Conservation (phyloP, 1,140 invertebrate species). For the Aphis craccivora region DNA sequence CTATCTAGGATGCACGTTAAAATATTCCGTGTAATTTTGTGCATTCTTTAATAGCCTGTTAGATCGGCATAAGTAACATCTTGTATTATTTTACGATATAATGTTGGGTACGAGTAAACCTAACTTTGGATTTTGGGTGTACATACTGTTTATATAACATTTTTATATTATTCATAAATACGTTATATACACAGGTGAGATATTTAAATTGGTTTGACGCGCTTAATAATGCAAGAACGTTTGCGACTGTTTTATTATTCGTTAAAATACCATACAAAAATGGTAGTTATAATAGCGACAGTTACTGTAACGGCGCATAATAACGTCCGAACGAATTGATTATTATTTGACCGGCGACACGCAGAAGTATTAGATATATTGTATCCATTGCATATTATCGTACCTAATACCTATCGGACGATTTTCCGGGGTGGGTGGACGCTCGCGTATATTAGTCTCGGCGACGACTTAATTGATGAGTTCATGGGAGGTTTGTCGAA, state of each 20-base stretch:
- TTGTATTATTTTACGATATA: no score
- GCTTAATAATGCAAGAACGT: neutral
- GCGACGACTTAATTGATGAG: slow-evolving; percentile 35
- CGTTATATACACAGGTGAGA: neutral
- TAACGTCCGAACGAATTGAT: neutral
- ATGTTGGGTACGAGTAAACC: no score
- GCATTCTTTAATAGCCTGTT: no score
- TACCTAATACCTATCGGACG: neutral
- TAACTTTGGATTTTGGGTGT: no score
- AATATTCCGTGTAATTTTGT: no score
- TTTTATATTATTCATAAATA: no score
- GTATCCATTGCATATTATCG: neutral
- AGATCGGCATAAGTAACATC: no score
- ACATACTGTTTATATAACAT: no score
- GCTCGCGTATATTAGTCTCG: neutral
- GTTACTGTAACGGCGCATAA: no score
- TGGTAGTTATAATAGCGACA: no score
- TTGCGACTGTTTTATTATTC: neutral
- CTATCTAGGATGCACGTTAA: no score
- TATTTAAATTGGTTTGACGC: neutral
- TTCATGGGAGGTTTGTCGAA: neutral
- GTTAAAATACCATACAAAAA: neutral
- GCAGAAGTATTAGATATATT: neutral
- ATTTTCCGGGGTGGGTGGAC: neutral
- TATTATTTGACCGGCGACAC: neutral